These are phyloP conservation scores for Drosophila dives DNA, from an alignment of 2,888 invertebrate genomes.

Conservation along the genomic window DNA sequence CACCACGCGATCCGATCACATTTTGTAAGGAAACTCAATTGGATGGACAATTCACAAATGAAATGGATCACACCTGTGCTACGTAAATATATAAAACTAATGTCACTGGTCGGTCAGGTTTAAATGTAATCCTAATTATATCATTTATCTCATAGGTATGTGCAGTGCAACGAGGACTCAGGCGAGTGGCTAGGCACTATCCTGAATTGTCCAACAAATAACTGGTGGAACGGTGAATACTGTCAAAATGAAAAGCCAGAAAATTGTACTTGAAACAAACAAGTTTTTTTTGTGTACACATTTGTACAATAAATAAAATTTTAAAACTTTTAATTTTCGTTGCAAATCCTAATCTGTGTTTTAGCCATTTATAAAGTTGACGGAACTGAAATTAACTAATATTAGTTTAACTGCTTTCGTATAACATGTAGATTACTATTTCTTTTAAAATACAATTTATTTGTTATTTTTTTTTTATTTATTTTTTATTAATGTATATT, in stretches of 20 bases:
- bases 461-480: neutral
- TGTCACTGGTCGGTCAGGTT: neutral
- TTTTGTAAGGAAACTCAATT: slow-evolving; percentile 18
- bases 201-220: rapidly evolving
- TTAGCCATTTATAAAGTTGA: neutral
- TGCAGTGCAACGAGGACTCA: neutral
- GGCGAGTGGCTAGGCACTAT: neutral
- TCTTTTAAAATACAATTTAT: neutral
- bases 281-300: neutral
- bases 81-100: slow-evolving; percentile 21
- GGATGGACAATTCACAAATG: neutral
- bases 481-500: neutral
- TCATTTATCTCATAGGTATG: slow-evolving; percentile 2
- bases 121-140: neutral
- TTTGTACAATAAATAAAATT: neutral
- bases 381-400: neutral
- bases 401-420: neutral
- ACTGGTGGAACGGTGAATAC: slow-evolving; percentile 4
- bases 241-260: slow-evolving; percentile 16
- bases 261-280: neutral
- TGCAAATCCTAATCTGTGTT: neutral
- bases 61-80: slow-evolving; percentile 25
- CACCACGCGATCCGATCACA: slow-evolving; percentile 16
- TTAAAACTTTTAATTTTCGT: neutral
- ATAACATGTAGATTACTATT: neutral